Evolutionary conservation across 2,888 invertebrate genomes (phyloP).

Genomic region (Conistra vaccinii): DNA sequence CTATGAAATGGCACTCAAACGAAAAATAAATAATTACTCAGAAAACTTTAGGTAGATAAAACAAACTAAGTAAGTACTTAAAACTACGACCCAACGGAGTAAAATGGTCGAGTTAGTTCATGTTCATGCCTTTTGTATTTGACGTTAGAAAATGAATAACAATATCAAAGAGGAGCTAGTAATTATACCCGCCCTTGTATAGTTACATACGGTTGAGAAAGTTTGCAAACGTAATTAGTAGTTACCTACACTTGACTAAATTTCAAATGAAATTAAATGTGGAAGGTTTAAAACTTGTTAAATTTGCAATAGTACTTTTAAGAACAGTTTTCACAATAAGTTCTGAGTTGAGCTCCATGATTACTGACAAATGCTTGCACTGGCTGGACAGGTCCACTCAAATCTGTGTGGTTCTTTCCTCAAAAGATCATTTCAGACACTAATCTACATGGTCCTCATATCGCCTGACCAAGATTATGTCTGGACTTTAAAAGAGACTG

Average conservation of each 20-base stretch:
- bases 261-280: constrained; percentile 1
- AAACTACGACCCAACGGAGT: background rate
- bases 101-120: constrained; percentile 35
- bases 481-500: too few species aligned
- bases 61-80: background rate
- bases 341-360: too few species aligned
- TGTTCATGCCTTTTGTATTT: constrained; percentile 61
- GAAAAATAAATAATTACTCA: background rate
- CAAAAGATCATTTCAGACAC: too few species aligned
- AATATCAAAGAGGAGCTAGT: constrained; percentile 76
- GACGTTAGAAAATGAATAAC: constrained; percentile 79
- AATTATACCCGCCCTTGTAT: constrained; percentile 70
- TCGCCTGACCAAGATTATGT: too few species aligned
- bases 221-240: constrained; percentile 29
- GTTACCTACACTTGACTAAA: background rate
- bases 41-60: constrained; percentile 9
- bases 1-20: background rate
- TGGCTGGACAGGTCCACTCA: too few species aligned
- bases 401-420: too few species aligned
- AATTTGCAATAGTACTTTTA: background rate
- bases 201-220: constrained; percentile 63
- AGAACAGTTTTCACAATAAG: background rate
- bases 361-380: too few species aligned
- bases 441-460: too few species aligned
- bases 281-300: background rate